Evolutionary conservation across 2,113 vertebrate genomes (phyloP).

Genomic region (Casuarius casuarius): DNA sequence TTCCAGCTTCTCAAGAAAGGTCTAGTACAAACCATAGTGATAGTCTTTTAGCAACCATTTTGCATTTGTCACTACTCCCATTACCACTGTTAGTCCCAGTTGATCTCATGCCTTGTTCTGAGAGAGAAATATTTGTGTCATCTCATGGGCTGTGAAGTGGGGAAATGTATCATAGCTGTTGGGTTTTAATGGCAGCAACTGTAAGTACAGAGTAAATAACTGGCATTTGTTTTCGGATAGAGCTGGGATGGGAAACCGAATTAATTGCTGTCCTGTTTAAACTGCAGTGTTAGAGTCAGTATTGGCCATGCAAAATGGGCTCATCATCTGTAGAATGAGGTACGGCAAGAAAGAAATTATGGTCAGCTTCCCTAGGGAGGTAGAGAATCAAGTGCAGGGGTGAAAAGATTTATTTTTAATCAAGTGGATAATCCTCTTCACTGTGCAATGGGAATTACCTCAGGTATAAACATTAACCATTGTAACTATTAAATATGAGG

Average conservation of each 20-base stretch:
- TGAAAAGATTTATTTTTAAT: slow-evolving; percentile 75
- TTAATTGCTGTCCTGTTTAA: background rate
- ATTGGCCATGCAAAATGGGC: slow-evolving; percentile 24
- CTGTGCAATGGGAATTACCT: slow-evolving; percentile 55
- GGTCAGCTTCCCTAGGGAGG: slow-evolving; percentile 56
- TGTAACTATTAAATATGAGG: slow-evolving; percentile 50
- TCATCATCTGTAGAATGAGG: slow-evolving; percentile 35
- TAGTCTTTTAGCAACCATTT: background rate
- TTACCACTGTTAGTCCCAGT: background rate
- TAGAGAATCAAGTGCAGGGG: slow-evolving; percentile 44
- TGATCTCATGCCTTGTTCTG: background rate
- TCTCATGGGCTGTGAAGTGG: background rate
- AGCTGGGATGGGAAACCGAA: background rate
- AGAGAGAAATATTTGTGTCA: background rate
- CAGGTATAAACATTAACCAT: slow-evolving; percentile 63
- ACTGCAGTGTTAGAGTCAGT: background rate
- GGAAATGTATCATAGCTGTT: background rate
- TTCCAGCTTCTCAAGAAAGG: background rate
- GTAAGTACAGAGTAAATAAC: background rate
- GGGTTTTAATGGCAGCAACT: background rate
- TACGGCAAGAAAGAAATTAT: slow-evolving; percentile 43
- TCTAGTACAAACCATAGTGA: background rate
- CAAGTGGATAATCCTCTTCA: slow-evolving; percentile 63
- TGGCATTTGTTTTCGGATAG: background rate
- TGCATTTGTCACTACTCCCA: background rate